Percentiles rank a stretch among this genome's conserved stretches.
Conservation (phyloP, 2,888 invertebrate species). For the Parthenolecanium corni region DNA sequence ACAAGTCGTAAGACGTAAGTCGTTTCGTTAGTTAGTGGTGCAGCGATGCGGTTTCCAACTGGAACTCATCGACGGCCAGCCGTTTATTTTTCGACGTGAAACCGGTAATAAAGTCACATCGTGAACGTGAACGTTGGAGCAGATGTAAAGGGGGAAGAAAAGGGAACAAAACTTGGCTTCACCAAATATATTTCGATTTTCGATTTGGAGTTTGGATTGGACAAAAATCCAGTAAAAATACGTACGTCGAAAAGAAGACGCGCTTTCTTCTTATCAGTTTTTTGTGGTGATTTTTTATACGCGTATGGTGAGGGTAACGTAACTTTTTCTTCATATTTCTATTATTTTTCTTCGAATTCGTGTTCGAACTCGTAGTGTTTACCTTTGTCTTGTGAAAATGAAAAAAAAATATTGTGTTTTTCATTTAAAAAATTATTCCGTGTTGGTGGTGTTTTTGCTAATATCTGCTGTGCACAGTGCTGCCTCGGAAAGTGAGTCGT, state of each 20-base stretch:
- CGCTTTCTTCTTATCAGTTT: not conserved
- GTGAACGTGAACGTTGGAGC: conserved; percentile 23
- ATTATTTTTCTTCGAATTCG: not conserved
- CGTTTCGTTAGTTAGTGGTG: conserved; percentile 22
- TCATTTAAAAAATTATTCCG: conserved; percentile 21
- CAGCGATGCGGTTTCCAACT: conserved; percentile 25
- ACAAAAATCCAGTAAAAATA: too few relatives aligned
- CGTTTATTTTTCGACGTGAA: conserved; percentile 22
- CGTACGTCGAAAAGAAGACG: too few relatives aligned
- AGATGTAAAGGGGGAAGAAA: conserved; percentile 14
- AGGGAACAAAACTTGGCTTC: not conserved
- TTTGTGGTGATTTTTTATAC: too few relatives aligned
- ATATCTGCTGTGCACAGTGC: conserved; percentile 1
- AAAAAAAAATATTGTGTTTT: conserved; percentile 25
- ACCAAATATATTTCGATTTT: too few relatives aligned
- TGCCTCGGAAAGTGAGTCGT: conserved; percentile 19
- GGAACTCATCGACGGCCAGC: conserved; percentile 21
- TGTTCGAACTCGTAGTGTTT: not conserved
- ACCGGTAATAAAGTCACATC: conserved; percentile 25
- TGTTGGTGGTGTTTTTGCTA: conserved; percentile 19
- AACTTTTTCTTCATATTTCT: not conserved
- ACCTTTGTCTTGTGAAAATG: not conserved
- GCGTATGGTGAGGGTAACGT: not conserved
- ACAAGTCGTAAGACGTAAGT: too few relatives aligned
- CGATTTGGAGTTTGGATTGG: too few relatives aligned